phyloP scores from a whole-genome alignment of 2,797 vertebrate genomes.

The Tinamus major region DNA sequence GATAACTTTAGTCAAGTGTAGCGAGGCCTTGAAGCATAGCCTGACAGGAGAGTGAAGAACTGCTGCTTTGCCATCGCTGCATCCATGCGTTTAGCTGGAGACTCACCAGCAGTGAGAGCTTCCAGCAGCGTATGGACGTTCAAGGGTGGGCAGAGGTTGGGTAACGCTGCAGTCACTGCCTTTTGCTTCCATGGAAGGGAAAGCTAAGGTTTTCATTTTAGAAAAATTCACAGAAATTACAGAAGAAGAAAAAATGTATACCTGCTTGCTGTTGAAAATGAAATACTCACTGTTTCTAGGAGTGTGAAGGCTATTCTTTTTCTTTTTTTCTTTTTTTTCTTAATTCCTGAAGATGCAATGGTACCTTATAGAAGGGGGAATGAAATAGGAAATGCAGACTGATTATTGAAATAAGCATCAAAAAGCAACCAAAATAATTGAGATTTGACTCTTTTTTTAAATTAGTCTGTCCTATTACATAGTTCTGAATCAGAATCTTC shows the following conservation, averaged over 20 bases:
- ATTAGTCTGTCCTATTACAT: background rate
- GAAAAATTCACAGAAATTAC: background rate
- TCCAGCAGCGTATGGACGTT: background rate
- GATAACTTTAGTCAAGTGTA: background rate
- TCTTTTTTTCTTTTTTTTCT: background rate
- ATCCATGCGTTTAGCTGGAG: conserved; percentile 35
- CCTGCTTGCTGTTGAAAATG: background rate
- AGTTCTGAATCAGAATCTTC: background rate
- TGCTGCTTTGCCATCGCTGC: background rate
- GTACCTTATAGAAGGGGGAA: background rate
- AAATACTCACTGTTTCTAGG: background rate
- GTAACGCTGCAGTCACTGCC: background rate
- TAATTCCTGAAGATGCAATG: background rate
- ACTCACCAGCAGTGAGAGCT: background rate
- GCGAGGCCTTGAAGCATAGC: conserved; percentile 29
- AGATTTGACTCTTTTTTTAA: background rate
- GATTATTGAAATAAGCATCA: background rate
- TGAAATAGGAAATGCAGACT: background rate
- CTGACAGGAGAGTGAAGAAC: background rate
- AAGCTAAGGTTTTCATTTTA: background rate
- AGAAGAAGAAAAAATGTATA: background rate
- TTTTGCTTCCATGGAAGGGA: background rate
- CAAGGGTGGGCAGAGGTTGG: background rate
- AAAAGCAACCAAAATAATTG: background rate
- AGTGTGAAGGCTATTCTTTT: background rate